Base-by-base conservation (phyloP, 2,888 invertebrate species). In the Anorthoa munda region DNA sequence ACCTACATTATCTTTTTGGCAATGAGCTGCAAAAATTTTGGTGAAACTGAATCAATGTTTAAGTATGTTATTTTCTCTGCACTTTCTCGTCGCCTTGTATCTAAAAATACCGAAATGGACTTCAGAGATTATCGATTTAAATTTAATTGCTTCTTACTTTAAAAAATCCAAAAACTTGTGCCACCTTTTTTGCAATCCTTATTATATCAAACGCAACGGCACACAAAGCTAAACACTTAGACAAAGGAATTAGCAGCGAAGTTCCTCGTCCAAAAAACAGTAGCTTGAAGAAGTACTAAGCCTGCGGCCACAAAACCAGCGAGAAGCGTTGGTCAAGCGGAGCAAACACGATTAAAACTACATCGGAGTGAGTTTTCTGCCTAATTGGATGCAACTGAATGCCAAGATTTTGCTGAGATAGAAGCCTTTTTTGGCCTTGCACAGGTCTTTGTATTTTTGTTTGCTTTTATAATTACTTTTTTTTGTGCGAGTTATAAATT, bases 241-340 rank as follows among this genome's bases (percentile, higher is more conserved):
- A 80, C 75, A 80, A 80, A 80, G 4, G 13, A 67, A 60, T 75
- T 66, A 79, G 18, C 45, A 71, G 61, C 64, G 63, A 67, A 83
- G 81, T 81, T 81, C 81, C 84, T 83, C 84, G 51, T 46, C 46
- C 31, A 83, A 82, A 69, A 83, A 82, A 48, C 69, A 76, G 69
- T 79, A 72, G 64, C 65, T 59, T 66, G 76, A 75, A 82, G 80
- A 82, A 81, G 77, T 65, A 65, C 17, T 39, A 68, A 45, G 15
- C 15, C 18, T 45, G 15, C 11, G 21, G 21, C 60, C 45, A 60
- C 45, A 9, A 60, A 45, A 60, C 3, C 60, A 45, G 45, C 45
- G 21, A 21, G 45, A 3, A 45, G 21, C 21, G 59, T 39, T 39
- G 9, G 39, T 39, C 39, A 7, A 39, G 39, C 31, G 31, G 31